Conservation (phyloP, 2,888 invertebrate genomes). For the Sphecodes monilicornis region DNA sequence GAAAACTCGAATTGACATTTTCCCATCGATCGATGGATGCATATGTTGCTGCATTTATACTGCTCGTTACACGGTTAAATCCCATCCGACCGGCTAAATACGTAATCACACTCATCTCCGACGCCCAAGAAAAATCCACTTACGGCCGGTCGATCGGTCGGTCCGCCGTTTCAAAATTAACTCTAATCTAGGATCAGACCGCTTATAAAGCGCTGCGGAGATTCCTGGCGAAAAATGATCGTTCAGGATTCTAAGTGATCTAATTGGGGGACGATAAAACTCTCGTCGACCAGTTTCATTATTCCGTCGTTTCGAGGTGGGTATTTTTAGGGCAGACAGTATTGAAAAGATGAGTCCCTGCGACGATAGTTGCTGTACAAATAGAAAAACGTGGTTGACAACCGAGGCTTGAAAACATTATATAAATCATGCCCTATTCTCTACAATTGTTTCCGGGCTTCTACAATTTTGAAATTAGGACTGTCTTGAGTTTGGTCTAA, state of each 20-base stretch:
- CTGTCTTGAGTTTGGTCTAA: no score
- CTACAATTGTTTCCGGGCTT: no score
- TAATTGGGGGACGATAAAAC: constrained; percentile 39
- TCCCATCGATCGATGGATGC: constrained; percentile 8
- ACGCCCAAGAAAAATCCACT: constrained; percentile 67
- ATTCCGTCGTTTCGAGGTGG: constrained; percentile 8
- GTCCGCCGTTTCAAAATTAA: constrained; percentile 67
- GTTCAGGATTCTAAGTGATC: constrained; percentile 28
- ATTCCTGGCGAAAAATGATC: constrained; percentile 54
- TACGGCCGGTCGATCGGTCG: constrained; percentile 59
- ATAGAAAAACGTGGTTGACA: no score
- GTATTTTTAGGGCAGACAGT: background rate
- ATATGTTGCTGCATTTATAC: constrained; percentile 42
- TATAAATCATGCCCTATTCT: no score
- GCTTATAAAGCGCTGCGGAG: constrained; percentile 63
- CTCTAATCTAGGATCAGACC: constrained; percentile 72
- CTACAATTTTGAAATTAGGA: no score
- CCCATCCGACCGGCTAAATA: constrained; percentile 31
- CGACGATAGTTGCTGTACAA: no score
- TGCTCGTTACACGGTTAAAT: constrained; percentile 58
- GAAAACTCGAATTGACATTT: background rate
- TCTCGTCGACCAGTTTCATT: constrained; percentile 8
- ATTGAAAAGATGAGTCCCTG: background rate
- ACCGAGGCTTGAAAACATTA: no score
- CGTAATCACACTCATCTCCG: constrained; percentile 65